Conservation (phyloP, 2,113 vertebrate species). For the Corynorhinus townsendii region DNA sequence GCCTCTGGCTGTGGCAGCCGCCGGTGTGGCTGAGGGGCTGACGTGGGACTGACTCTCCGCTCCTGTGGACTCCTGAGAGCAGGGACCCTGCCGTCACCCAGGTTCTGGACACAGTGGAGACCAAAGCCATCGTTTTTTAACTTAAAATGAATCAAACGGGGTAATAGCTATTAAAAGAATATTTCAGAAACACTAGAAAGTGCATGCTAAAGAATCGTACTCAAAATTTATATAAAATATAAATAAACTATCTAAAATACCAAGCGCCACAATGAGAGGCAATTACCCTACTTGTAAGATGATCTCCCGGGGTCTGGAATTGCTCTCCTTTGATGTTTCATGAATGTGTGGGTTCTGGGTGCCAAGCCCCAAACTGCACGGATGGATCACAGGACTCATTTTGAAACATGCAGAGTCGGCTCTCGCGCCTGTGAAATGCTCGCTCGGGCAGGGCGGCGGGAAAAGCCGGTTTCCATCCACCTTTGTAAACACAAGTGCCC, state of each 20-base stretch:
- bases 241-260: background rate
- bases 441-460: too few relatives aligned
- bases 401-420: background rate
- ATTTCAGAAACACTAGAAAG: slow-evolving; percentile 21
- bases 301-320: background rate
- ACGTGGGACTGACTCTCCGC: background rate
- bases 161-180: background rate
- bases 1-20: fast-evolving
- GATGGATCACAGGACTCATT: background rate
- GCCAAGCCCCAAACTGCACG: background rate
- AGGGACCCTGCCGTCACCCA: too few relatives aligned
- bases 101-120: background rate
- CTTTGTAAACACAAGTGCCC: background rate
- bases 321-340: background rate
- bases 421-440: too few relatives aligned
- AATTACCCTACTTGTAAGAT: background rate
- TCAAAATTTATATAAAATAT: slow-evolving; percentile 2
- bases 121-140: background rate
- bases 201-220: background rate
- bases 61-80: background rate
- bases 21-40: too few relatives aligned
- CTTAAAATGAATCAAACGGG: background rate
- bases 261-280: background rate
- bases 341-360: background rate
- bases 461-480: background rate